Conservation (phyloP, 2,113 vertebrate species). For the Pteronura brasiliensis region DNA sequence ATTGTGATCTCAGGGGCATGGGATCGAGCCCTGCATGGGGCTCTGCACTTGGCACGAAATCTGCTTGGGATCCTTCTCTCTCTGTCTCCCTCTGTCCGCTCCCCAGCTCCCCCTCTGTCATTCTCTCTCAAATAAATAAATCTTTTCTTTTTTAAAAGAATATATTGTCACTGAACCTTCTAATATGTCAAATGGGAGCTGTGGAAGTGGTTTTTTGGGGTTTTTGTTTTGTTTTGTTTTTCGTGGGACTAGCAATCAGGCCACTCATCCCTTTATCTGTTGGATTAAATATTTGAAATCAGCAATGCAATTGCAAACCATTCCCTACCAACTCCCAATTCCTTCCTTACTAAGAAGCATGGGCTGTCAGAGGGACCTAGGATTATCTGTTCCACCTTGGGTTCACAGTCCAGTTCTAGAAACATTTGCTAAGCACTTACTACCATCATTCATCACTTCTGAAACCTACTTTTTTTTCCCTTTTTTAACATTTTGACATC, state of each 20-base stretch:
- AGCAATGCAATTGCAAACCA: neutral
- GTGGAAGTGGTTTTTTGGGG: neutral
- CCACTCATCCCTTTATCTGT: neutral
- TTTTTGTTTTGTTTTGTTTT: neutral
- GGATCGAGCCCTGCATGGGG: neutral
- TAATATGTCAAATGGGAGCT: neutral
- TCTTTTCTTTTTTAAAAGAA: neutral
- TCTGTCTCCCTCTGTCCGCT: neutral
- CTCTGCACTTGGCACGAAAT: neutral
- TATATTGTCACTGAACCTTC: neutral
- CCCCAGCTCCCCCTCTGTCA: too few relatives aligned
- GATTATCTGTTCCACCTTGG: neutral
- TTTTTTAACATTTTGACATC: neutral
- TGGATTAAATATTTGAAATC: slow-evolving; percentile 29
- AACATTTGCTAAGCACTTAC: slow-evolving; percentile 28
- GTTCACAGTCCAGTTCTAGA: neutral
- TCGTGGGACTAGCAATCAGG: neutral
- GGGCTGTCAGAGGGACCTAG: neutral
- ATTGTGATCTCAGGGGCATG: neutral
- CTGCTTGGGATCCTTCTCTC: neutral
- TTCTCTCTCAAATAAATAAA: neutral
- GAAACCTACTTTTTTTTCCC: neutral
- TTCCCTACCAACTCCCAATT: slow-evolving; percentile 2
- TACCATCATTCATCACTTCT: neutral
- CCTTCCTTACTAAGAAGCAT: neutral